These are phyloP conservation scores for Stichopus chloronotus DNA, from an alignment of 35 echinoderm and acorn worm species.

Conservation along the genomic window DNA sequence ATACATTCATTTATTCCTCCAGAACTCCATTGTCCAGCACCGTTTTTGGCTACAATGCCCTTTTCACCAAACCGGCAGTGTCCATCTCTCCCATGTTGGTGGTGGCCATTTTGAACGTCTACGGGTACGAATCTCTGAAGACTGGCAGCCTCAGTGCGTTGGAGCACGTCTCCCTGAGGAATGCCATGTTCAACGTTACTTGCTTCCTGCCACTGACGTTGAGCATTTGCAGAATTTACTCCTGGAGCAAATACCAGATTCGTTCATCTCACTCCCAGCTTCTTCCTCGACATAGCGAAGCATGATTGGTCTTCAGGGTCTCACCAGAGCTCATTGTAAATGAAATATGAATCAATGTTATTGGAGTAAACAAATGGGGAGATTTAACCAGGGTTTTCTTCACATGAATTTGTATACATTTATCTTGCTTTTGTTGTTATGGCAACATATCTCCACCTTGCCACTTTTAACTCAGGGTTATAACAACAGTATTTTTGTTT, in stretches of 20 bases:
- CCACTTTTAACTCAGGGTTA: too few relatives aligned
- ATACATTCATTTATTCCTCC: neutral
- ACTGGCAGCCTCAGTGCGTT: conserved; percentile 20
- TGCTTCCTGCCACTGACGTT: conserved; percentile 59
- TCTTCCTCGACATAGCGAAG: neutral
- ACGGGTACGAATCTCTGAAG: conserved; percentile 69
- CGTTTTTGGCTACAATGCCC: conserved; percentile 94
- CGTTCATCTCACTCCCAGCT: neutral
- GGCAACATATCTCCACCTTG: too few relatives aligned
- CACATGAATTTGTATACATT: too few relatives aligned
- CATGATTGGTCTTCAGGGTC: neutral
- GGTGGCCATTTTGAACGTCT: conserved; percentile 67
- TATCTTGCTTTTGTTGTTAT: too few relatives aligned
- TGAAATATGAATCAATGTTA: too few relatives aligned
- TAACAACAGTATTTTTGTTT: too few relatives aligned
- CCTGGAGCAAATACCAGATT: neutral
- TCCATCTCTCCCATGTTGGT: conserved; percentile 91
- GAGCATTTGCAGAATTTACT: neutral
- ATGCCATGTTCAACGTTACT: conserved; percentile 66
- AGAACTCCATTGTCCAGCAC: conserved; percentile 87
- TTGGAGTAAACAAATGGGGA: too few relatives aligned
- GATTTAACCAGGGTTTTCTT: too few relatives aligned
- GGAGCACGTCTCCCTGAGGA: conserved; percentile 32
- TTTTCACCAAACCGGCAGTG: conserved; percentile 89
- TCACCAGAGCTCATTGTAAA: too few relatives aligned